phyloP scores from a whole-genome alignment of 2,797 vertebrate species.

The Anolis apletophallus region DNA sequence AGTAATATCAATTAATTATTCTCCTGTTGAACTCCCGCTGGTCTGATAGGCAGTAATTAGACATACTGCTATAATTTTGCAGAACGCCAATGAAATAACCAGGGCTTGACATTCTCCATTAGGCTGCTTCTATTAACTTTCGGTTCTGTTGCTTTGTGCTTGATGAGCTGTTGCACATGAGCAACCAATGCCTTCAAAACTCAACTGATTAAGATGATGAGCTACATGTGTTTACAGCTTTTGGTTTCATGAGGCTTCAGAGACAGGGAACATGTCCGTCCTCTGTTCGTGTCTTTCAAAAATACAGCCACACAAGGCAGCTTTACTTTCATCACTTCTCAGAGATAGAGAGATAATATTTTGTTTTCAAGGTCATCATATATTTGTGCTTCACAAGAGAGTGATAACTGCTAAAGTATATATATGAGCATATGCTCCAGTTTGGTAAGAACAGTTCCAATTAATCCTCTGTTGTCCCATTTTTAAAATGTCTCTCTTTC shows the following conservation, averaged over 20 bases:
- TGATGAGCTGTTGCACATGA: conserved; percentile 22
- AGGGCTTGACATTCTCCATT: conserved; percentile 16
- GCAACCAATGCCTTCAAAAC: conserved; percentile 31
- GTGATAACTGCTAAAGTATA: not conserved
- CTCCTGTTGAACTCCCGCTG: conserved; percentile 70
- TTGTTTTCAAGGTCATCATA: not conserved
- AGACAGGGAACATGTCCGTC: not conserved
- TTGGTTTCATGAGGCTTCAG: conserved; percentile 12
- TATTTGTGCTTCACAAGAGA: not conserved
- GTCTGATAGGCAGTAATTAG: conserved; percentile 69
- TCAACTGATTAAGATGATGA: conserved; percentile 2
- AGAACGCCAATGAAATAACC: conserved; percentile 51
- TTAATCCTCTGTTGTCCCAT: no score
- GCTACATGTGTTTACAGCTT: not conserved
- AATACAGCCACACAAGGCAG: not conserved
- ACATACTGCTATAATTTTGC: conserved; percentile 51
- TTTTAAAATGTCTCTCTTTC: no score
- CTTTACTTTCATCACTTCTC: conserved; percentile 1
- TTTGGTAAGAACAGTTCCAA: no score
- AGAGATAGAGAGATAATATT: not conserved
- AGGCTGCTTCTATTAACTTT: conserved; percentile 42
- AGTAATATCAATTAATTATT: conserved; percentile 73
- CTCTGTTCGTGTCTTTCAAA: not conserved
- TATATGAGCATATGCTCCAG: not conserved
- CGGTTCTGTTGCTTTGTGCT: conserved; percentile 30